phyloP scores from a whole-genome alignment of 2,113 vertebrate species.

The Sebastes schlegelii region DNA sequence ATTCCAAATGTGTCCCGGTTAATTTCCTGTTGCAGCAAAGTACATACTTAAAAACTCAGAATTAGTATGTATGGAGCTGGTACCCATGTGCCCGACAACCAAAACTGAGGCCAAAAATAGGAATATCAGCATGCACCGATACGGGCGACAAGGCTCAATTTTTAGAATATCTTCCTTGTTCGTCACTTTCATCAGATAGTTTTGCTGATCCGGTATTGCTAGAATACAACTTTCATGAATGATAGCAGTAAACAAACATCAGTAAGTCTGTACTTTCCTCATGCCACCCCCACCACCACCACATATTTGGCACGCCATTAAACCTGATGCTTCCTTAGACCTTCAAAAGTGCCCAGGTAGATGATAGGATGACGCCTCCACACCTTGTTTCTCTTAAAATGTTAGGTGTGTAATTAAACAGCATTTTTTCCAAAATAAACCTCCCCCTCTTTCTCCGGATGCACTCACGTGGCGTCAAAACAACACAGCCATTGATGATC shows the following conservation, averaged over 20 bases:
- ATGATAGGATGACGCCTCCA: too few species aligned
- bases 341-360: neutral
- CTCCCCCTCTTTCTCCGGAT: neutral
- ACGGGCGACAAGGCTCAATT: neutral
- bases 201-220: neutral
- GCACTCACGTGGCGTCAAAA: neutral
- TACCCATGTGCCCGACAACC: too few species aligned
- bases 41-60: neutral
- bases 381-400: slow-evolving; percentile 14
- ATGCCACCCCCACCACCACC: neutral
- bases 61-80: neutral
- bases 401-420: neutral
- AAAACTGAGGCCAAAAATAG: neutral
- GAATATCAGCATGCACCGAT: neutral
- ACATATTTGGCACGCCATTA: neutral
- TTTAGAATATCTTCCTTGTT: neutral
- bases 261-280: neutral
- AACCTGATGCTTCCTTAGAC: neutral
- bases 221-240: neutral
- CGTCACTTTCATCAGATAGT: neutral
- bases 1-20: too few species aligned
- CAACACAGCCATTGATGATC: slow-evolving; percentile 10
- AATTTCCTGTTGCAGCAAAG: too few species aligned
- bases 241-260: neutral
- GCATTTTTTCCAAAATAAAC: neutral